Evolutionary conservation across 53 echinoderm and acorn worm species (phyloP).

Genomic region (Hippasteria phrygiana): DNA sequence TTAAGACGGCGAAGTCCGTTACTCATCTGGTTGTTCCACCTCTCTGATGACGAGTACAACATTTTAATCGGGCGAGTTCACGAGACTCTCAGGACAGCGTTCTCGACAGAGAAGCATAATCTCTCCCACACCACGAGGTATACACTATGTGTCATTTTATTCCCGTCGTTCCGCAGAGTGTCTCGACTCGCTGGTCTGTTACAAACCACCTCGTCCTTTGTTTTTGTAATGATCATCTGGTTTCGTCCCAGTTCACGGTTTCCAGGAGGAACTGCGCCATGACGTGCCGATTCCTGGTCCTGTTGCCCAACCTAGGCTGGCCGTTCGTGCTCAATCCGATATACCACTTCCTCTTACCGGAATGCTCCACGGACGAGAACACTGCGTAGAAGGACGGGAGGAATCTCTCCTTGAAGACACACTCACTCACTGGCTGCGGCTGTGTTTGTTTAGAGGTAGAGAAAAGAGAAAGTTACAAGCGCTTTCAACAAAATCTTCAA

Average conservation of each 20-base stretch:
- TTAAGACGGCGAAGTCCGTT: too few relatives aligned
- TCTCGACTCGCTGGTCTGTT: neutral
- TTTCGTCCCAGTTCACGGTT: neutral
- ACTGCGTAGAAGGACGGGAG: slow-evolving; percentile 50
- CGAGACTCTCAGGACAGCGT: slow-evolving; percentile 2
- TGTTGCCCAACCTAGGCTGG: slow-evolving; percentile 42
- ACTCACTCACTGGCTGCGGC: slow-evolving; percentile 37
- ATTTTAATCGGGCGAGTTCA: slow-evolving; percentile 1
- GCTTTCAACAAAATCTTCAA: too few relatives aligned
- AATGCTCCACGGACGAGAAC: slow-evolving; percentile 43
- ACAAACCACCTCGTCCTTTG: too few relatives aligned
- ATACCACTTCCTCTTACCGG: slow-evolving; percentile 51
- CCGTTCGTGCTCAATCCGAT: slow-evolving; percentile 57
- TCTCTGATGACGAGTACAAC: too few relatives aligned
- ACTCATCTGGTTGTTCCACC: too few relatives aligned
- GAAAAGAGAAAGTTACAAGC: neutral
- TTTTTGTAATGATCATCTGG: slow-evolving; percentile 12
- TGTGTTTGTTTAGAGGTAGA: neutral
- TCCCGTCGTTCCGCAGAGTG: slow-evolving; percentile 20
- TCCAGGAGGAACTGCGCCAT: slow-evolving; percentile 64
- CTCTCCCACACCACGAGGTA: slow-evolving; percentile 1
- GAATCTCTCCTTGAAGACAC: slow-evolving; percentile 60
- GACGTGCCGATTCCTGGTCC: slow-evolving; percentile 48
- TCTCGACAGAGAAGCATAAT: neutral
- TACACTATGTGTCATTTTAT: too few relatives aligned